phyloP scores from a whole-genome alignment of 1,140 invertebrate genomes.

The Papilio polytes region DNA sequence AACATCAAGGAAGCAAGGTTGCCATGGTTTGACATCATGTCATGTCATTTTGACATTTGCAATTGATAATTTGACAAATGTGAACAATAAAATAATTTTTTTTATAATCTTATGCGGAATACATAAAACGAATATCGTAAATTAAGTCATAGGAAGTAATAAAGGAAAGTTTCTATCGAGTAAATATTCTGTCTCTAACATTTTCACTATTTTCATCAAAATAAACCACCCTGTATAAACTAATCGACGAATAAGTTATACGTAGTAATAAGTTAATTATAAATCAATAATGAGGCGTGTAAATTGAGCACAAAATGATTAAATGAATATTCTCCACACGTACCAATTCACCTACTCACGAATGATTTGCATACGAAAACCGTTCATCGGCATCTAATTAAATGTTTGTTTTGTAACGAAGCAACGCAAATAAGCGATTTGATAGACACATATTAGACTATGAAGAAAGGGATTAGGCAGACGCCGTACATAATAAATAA shows the following conservation, averaged over 20 bases:
- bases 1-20: too few species aligned
- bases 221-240: background rate
- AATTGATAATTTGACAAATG: too few species aligned
- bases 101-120: too few species aligned
- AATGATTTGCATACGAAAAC: conserved; percentile 22
- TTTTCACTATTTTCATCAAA: background rate
- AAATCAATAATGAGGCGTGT: conserved; percentile 26
- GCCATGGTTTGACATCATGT: too few species aligned
- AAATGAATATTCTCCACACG: conserved; percentile 17
- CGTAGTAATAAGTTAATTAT: conserved; percentile 22
- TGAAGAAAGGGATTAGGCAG: background rate
- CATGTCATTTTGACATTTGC: too few species aligned
- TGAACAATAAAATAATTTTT: too few species aligned
- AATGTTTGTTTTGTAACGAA: conserved; percentile 20
- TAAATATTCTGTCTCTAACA: background rate
- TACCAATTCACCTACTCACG: conserved; percentile 27
- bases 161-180: background rate
- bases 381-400: conserved; percentile 29
- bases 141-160: background rate
- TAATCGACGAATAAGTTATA: background rate
- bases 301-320: conserved; percentile 23
- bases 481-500: background rate
- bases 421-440: background rate
- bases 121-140: too few species aligned
- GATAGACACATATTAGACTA: conserved; percentile 10